A percentile compares a stretch with the other conserved stretches of the same genome.
These are phyloP conservation scores for Apamea anceps DNA, from an alignment of 2,888 invertebrate genomes.

Conservation along the genomic window DNA sequence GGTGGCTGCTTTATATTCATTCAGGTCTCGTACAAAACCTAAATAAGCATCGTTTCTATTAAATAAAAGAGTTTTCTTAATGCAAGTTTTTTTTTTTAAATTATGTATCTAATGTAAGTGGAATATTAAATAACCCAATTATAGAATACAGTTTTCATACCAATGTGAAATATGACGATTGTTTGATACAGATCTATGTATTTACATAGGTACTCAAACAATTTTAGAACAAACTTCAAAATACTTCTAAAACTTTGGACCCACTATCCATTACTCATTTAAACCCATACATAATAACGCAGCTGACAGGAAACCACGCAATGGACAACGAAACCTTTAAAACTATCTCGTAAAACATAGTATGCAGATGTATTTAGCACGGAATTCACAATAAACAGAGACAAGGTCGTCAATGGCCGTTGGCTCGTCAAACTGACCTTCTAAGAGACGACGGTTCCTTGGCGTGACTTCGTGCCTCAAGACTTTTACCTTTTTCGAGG, in stretches of 20 bases:
- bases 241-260: not conserved
- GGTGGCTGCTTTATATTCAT: not conserved
- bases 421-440: conserved; percentile 68
- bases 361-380: conserved; percentile 56
- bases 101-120: too few relatives aligned
- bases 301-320: conserved; percentile 13
- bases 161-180: conserved; percentile 14
- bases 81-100: too few relatives aligned
- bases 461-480: conserved; percentile 60
- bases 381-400: conserved; percentile 62
- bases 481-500: conserved; percentile 70
- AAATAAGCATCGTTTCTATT: not conserved
- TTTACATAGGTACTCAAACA: not conserved
- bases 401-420: conserved; percentile 79
- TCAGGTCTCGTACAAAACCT: not conserved
- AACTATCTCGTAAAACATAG: conserved; percentile 38
- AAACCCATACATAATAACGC: not conserved
- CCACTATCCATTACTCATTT: conserved; percentile 23
- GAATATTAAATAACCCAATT: not conserved
- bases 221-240: not conserved
- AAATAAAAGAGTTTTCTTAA: not conserved
- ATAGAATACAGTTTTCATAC: not conserved
- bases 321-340: conserved; percentile 19
- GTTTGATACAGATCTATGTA: conserved; percentile 2
- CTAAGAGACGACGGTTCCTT: conserved; percentile 52